A percentile compares a stretch with the other conserved stretches of the same genome.
phyloP scores from a whole-genome alignment of 2,797 vertebrate genomes.

The Rhadinocentrus ornatus region DNA sequence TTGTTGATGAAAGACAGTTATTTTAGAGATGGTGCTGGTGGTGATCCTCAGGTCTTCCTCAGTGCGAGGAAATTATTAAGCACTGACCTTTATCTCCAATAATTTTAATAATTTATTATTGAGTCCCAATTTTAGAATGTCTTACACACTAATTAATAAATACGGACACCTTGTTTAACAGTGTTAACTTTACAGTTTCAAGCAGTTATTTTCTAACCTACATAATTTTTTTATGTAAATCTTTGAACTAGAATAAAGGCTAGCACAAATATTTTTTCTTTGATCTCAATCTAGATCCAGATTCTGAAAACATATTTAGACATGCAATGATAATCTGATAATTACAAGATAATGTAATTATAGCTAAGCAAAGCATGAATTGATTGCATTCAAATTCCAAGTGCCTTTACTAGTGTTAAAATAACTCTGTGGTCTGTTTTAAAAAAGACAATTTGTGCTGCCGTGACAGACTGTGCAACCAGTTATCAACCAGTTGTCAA shows the following conservation, averaged over 20 bases:
- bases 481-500: not conserved
- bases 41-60: not conserved
- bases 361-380: conserved; percentile 10
- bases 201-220: not conserved
- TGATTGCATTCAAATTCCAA: conserved; percentile 20
- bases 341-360: conserved; percentile 1
- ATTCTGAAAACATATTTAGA: conserved; percentile 6
- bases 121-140: not conserved
- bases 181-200: not conserved
- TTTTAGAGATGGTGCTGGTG: not conserved
- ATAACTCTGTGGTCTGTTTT: conserved; percentile 14
- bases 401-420: conserved; percentile 22
- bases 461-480: not conserved
- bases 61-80: not conserved
- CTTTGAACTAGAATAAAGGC: not conserved
- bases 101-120: not conserved
- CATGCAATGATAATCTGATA: conserved; percentile 1
- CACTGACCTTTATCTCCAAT: not conserved
- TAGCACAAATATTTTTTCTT: not conserved
- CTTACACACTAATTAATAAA: not conserved
- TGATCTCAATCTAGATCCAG: conserved; percentile 2
- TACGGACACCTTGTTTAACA: not conserved
- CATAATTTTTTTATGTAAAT: not conserved
- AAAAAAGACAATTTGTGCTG: conserved; percentile 10
- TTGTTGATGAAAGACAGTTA: not conserved